Percentiles rank a stretch among this genome's conserved stretches.
These are phyloP conservation scores for Luperina testacea DNA, from an alignment of 2,888 invertebrate species.

Conservation along the genomic window DNA sequence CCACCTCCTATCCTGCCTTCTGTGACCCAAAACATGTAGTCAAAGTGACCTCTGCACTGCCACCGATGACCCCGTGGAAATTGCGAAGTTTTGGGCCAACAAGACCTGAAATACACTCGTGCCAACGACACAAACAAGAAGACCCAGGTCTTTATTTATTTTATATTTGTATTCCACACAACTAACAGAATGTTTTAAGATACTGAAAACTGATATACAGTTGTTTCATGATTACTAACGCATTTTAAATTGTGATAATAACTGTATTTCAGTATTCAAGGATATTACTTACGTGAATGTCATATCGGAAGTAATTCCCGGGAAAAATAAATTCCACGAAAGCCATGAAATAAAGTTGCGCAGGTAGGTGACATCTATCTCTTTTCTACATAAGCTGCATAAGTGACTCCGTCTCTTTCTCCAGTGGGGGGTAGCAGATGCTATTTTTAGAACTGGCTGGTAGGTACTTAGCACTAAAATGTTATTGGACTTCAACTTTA, in stretches of 20 bases:
- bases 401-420: slow-evolving; percentile 64
- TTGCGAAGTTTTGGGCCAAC: too few relatives aligned
- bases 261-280: not conserved
- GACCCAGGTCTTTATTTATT: not conserved
- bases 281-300: slow-evolving; percentile 15
- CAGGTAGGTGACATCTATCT: slow-evolving; percentile 45
- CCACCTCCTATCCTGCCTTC: too few relatives aligned
- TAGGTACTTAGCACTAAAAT: slow-evolving; percentile 60
- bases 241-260: not conserved
- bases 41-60: too few relatives aligned
- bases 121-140: not conserved
- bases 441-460: slow-evolving; percentile 77
- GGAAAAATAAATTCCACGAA: slow-evolving; percentile 33
- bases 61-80: too few relatives aligned
- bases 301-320: slow-evolving; percentile 41
- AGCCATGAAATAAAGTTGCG: slow-evolving; percentile 47
- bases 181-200: not conserved
- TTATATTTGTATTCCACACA: not conserved
- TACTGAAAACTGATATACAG: not conserved
- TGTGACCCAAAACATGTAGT: too few relatives aligned
- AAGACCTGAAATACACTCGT: not conserved
- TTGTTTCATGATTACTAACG: slow-evolving; percentile 9
- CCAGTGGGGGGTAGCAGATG: slow-evolving; percentile 72
- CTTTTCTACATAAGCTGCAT: slow-evolving; percentile 20
- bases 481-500: slow-evolving; percentile 56